Percentiles rank a stretch among this genome's conserved stretches.
Evolutionary conservation across 2,797 vertebrate species (phyloP).

Genomic region (Sitta carolinensis): DNA sequence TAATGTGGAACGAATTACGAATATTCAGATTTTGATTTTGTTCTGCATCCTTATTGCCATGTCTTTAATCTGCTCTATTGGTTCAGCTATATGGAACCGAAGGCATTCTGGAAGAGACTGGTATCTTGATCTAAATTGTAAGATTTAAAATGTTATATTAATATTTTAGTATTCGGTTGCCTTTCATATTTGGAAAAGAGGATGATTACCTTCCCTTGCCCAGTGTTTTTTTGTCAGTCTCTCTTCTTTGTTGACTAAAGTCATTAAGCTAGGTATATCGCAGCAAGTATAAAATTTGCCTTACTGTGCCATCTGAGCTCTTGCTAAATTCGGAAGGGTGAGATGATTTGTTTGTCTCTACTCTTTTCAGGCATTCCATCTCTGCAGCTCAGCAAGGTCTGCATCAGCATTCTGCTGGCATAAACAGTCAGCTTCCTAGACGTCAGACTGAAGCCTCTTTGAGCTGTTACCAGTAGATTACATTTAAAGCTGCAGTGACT

Average conservation of each 20-base stretch:
- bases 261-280: background rate
- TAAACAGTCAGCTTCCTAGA: background rate
- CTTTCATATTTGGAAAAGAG: background rate
- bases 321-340: background rate
- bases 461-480: background rate
- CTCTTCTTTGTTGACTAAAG: background rate
- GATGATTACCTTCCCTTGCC: background rate
- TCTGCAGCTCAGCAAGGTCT: background rate
- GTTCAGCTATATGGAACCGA: constrained; percentile 95
- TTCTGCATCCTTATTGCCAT: constrained; percentile 97
- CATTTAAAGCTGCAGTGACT: background rate
- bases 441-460: background rate
- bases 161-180: background rate
- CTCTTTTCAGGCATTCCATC: background rate
- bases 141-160: constrained; percentile 63
- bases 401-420: background rate
- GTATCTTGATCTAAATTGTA: constrained; percentile 99
- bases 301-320: background rate
- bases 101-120: constrained; percentile 90
- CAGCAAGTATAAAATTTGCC: background rate
- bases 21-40: constrained; percentile 96
- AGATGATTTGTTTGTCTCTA: background rate
- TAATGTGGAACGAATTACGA: constrained; percentile 97
- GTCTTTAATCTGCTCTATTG: constrained; percentile 95
- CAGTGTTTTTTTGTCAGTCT: background rate